phyloP scores from a whole-genome alignment of 2,888 invertebrate genomes.

The Tupiocoris notatus region DNA sequence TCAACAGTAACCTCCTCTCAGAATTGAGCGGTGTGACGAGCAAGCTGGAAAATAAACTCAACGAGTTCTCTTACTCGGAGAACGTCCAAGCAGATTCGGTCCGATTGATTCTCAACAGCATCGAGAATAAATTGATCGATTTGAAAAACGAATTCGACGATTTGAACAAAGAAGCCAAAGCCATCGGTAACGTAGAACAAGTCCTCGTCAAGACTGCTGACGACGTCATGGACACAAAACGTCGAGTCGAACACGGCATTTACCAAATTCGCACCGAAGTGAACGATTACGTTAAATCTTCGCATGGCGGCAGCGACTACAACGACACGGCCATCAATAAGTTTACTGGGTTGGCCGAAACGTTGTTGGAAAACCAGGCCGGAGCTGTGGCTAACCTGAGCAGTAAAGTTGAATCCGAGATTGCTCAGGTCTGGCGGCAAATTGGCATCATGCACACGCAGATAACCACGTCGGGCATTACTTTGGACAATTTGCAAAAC shows the following conservation, averaged over 20 bases:
- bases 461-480: constrained; percentile 70
- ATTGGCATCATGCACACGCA: constrained; percentile 86
- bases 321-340: constrained; percentile 67
- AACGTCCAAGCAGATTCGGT: constrained; percentile 50
- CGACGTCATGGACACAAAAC: constrained; percentile 78
- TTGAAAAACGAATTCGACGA: constrained; percentile 60
- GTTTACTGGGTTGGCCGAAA: constrained; percentile 68
- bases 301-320: constrained; percentile 61
- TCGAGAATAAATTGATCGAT: constrained; percentile 53
- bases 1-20: constrained; percentile 4
- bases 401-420: constrained; percentile 72
- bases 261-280: constrained; percentile 77
- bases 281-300: constrained; percentile 64
- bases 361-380: constrained; percentile 70
- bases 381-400: constrained; percentile 72
- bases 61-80: constrained; percentile 54
- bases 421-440: constrained; percentile 85
- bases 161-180: constrained; percentile 58
- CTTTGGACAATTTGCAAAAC: constrained; percentile 72
- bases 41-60: constrained; percentile 57
- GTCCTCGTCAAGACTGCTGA: constrained; percentile 75
- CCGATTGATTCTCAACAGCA: constrained; percentile 60
- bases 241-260: constrained; percentile 79
- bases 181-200: constrained; percentile 70
- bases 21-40: not conserved